Evolutionary conservation across 1,140 invertebrate species (phyloP), one percentile per base, ranked within the genome.

Genomic region (Asbolus verrucosus): DNA sequence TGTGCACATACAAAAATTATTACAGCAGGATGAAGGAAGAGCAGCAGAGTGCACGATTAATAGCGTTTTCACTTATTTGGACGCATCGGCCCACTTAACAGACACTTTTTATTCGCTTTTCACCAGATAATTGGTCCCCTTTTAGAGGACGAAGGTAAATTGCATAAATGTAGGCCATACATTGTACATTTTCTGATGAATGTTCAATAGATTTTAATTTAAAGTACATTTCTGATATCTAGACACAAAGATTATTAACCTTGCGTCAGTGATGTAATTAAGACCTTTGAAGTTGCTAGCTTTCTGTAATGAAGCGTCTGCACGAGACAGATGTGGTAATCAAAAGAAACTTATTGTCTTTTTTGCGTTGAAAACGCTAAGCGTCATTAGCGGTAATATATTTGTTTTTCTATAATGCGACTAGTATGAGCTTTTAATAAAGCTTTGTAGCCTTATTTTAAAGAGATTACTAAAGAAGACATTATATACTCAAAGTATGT

Each of bases 11-110:
- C n/a, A 54, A 54, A 54, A 54, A 54, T 30, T 50, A 50, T 50
- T 50, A 50, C 43, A 27, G 24, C 31, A 30, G 36, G 27, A 59
- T 59, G 9, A 39, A 67, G 27, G 41, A 67, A 67, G 50, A 67
- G 36, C 36, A 54, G 54, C 66, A 60, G 61, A 63, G 19, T 38
- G 61, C 33, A 19, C 21, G 46, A 54, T 54, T 54, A 54, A 54
- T 54, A 21, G 27, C 46, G 46, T 54, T 54, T 54, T 54, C 21
- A 54, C 46, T 54, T 54, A 54, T 54, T 54, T 21, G 46, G 46
- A 54, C 46, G 27, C 46, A 54, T 54, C 21, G 46, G 46, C 46
- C 46, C 46, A 54, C 46, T 54, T 54, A n/a, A 54, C 46, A 21
- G 46, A 11, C 19, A 19, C 43, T 50, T 50, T 50, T 50, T 50